A percentile compares a stretch with the other conserved stretches of the same genome.
Evolutionary conservation across 2,113 vertebrate genomes (phyloP).

Genomic region (Elanoides forficatus): DNA sequence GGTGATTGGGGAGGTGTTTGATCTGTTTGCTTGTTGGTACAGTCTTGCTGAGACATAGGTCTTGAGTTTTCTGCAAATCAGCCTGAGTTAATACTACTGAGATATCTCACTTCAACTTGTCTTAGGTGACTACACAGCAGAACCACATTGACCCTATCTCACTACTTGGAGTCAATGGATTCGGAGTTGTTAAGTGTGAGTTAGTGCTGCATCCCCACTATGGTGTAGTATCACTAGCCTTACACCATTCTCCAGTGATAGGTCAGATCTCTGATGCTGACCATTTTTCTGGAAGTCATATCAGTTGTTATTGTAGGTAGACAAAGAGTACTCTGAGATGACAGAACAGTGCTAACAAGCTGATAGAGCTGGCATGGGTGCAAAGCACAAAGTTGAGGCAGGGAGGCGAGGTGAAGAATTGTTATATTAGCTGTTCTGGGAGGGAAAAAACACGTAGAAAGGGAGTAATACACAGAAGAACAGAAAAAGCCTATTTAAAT

Average conservation of each 20-base stretch:
- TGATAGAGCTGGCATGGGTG: not conserved
- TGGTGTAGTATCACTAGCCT: not conserved
- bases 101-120: not conserved
- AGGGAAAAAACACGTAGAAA: not conserved
- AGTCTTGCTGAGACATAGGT: not conserved
- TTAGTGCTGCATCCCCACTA: not conserved
- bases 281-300: not conserved
- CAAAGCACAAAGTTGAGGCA: not conserved
- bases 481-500: not conserved
- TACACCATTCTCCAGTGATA: not conserved
- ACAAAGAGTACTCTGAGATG: not conserved
- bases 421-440: not conserved
- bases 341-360: not conserved
- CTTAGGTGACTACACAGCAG: not conserved
- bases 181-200: not conserved
- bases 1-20: accelerated
- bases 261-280: not conserved
- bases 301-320: not conserved
- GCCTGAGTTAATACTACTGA: not conserved
- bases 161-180: not conserved
- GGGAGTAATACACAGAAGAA: not conserved
- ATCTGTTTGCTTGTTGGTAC: not conserved
- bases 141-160: not conserved
- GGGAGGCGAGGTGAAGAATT: not conserved
- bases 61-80: not conserved